A percentile compares a stretch with the other conserved stretches of the same genome.
phyloP scores from a whole-genome alignment of 64 coral and sea anemone genomes.

The Orbicella faveolata region DNA sequence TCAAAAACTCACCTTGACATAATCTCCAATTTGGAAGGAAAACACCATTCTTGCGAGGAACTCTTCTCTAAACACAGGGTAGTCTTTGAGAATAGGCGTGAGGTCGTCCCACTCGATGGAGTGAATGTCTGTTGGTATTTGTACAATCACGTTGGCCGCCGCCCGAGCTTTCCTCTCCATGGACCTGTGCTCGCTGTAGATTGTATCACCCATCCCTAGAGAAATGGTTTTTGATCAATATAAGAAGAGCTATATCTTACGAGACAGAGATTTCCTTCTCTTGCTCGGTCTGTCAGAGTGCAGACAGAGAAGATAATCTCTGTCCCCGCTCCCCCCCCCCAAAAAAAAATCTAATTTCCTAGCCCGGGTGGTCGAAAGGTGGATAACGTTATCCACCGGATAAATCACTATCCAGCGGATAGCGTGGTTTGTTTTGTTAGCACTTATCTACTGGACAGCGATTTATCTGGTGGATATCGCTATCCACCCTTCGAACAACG shows the following conservation, averaged over 20 bases:
- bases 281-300: no score
- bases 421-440: no score
- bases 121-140: conserved; percentile 72
- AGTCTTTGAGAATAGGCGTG: conserved; percentile 62
- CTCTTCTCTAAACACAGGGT: conserved; percentile 76
- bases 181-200: conserved; percentile 75
- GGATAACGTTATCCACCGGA: no score
- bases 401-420: no score
- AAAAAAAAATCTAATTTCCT: no score
- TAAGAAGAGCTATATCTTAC: neutral
- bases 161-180: conserved; percentile 49
- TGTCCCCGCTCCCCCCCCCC: no score
- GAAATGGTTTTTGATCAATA: neutral
- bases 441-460: no score
- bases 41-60: conserved; percentile 50
- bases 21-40: conserved; percentile 18
- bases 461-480: no score
- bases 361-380: no score
- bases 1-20: neutral
- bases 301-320: no score
- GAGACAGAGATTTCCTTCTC: no score
- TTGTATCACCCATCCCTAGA: conserved; percentile 82
- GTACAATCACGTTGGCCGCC: conserved; percentile 60
- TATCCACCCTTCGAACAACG: no score
- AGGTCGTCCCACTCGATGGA: conserved; percentile 83